A percentile compares a stretch with the other conserved stretches of the same genome.
These are phyloP conservation scores for Campoletis sonorensis DNA, from an alignment of 1,140 invertebrate species.

Conservation along the genomic window DNA sequence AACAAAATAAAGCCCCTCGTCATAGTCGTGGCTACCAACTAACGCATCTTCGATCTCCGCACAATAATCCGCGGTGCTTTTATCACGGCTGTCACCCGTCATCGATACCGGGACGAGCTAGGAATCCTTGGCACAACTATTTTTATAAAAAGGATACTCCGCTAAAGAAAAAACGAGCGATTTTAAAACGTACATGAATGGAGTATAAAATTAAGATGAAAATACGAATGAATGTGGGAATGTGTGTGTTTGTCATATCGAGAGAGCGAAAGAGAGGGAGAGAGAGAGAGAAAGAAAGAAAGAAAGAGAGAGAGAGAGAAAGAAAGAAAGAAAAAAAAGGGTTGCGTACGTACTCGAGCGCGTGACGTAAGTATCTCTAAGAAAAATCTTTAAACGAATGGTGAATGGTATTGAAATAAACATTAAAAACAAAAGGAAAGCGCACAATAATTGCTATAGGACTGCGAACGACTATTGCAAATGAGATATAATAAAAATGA, in stretches of 20 bases:
- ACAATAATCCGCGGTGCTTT: no score
- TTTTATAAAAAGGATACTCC: no score
- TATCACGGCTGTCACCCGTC: slow-evolving; percentile 38
- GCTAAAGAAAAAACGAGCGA: slow-evolving; percentile 7
- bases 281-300: no score
- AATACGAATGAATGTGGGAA: slow-evolving; percentile 33
- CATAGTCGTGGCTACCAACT: no score
- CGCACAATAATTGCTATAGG: not conserved
- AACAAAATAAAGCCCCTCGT: not conserved
- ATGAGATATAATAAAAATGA: no score
- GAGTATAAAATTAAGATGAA: not conserved
- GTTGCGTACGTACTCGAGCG: slow-evolving; percentile 11
- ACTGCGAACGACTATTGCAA: no score
- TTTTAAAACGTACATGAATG: not conserved
- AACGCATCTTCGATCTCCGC: no score
- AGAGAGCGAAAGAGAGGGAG: no score
- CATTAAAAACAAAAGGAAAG: slow-evolving; percentile 6
- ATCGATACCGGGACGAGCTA: slow-evolving; percentile 4
- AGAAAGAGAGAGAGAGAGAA: no score
- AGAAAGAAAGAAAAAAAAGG: no score
- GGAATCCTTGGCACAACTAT: not conserved
- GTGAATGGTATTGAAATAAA: not conserved
- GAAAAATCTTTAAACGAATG: slow-evolving; percentile 51
- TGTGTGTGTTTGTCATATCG: not conserved
- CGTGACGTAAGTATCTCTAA: slow-evolving; percentile 64